Evolutionary conservation across 2,797 vertebrate genomes (phyloP), one percentile per base, ranked within the genome.

Genomic region (Catostomus latipinnis): DNA sequence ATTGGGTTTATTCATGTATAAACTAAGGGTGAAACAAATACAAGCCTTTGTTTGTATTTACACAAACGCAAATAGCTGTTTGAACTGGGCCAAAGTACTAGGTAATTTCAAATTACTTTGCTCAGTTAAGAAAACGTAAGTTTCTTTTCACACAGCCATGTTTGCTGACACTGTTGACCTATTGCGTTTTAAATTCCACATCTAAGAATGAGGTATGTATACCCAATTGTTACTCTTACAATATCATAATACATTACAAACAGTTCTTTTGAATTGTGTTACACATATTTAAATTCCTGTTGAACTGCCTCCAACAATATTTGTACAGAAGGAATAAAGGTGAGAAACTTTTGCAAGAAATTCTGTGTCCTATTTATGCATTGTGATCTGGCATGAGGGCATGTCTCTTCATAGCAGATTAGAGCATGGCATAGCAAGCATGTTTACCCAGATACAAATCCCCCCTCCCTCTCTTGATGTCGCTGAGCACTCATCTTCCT

Each of bases 401-500:
- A 22, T 46, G 34, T 14, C 16, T 52, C 45, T 63, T 54, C 10
- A 16, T 6, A 18, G 9, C 1, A 80, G 11, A 57, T 66, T 14
- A 1, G 2, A 49, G 61, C 70, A 34, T 46, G 34, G 50, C 14
- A 71, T 43, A 46, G 43, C 54, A 48, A n/a, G 12, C 45, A 77
- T 73, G 18, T 80, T 86, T 58, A 75, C 7, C 60, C 16, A 14
- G 74, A 83, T 12, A 46, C 46, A 86, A 81, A 81, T 70, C 8
- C 54, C 81, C 76, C 68, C 11, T 83, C 80, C 85, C 86, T 82
- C 80, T 82, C 83, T 86, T 69, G 74, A 71, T 74, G 85, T 53
- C 76, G 53, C 72, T 80, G 86, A 88, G 86, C 82, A 81, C 85
- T 72, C 16, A 68, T 74, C 65, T 68, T 57, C 61, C 67, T 22